A percentile compares a stretch with the other conserved stretches of the same genome.
Conservation (phyloP, 2,888 invertebrate genomes). For the Acleris laterana region DNA sequence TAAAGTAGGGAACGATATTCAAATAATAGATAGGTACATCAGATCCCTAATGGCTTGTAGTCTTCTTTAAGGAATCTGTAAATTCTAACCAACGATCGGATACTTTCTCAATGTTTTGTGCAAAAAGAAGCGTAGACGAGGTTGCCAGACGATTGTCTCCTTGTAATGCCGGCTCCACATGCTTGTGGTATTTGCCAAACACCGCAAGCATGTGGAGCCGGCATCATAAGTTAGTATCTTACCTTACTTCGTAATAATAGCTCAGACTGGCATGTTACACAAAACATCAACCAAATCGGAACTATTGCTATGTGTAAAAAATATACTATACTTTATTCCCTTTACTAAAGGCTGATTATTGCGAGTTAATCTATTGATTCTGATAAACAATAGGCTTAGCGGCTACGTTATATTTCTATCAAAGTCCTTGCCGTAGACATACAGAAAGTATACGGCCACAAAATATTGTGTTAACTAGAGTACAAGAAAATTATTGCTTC, state of each 20-base stretch:
- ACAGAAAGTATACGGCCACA: background rate
- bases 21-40: no score
- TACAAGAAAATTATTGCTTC: constrained; percentile 17
- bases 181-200: no score
- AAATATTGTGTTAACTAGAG: constrained; percentile 5
- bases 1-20: no score
- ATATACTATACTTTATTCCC: constrained; percentile 15
- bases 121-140: background rate
- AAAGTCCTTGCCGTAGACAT: constrained; percentile 14
- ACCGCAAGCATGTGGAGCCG: no score
- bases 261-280: constrained; percentile 4
- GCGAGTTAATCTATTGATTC: constrained; percentile 11
- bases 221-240: background rate
- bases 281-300: constrained; percentile 20
- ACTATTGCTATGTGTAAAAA: constrained; percentile 22
- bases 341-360: constrained; percentile 25
- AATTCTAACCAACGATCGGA: no score
- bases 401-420: constrained; percentile 22
- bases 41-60: no score
- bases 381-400: constrained; percentile 12
- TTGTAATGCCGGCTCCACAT: no score
- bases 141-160: constrained; percentile 5
- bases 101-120: background rate
- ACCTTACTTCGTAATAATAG: constrained; percentile 1
- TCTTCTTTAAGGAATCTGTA: no score